A percentile compares a stretch with the other conserved stretches of the same genome.
Conservation (phyloP, 2,888 invertebrate species). For the Schrankia costaestrigalis region DNA sequence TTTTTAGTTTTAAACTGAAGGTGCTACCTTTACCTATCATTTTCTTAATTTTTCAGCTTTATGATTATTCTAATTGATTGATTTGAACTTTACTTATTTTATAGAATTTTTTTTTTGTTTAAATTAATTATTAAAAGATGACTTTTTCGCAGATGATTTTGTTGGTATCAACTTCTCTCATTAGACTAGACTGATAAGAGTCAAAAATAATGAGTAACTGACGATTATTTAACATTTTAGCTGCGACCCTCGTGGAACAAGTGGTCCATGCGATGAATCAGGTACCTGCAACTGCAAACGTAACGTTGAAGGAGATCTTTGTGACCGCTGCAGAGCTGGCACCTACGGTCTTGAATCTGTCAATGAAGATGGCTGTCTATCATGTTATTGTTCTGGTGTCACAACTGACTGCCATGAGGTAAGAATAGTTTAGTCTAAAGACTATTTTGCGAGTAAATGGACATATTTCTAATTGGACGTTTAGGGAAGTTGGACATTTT, state of each 20-base stretch:
- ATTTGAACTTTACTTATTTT: not conserved
- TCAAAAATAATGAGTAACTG: not conserved
- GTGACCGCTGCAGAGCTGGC: constrained; percentile 88
- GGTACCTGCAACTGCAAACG: constrained; percentile 84
- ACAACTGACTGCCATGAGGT: constrained; percentile 86
- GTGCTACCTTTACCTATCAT: too few relatives aligned
- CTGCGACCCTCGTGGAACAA: constrained; percentile 48
- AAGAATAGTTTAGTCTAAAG: constrained; percentile 8
- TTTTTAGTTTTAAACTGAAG: too few relatives aligned
- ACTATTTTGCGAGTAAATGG: not conserved
- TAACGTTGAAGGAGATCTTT: constrained; percentile 89
- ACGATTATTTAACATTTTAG: constrained; percentile 8
- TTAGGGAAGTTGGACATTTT: too few relatives aligned
- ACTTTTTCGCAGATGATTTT: too few relatives aligned
- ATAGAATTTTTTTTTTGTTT: too few relatives aligned
- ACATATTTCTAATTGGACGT: not conserved
- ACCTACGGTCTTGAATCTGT: constrained; percentile 87
- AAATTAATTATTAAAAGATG: too few relatives aligned
- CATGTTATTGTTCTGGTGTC: constrained; percentile 94
- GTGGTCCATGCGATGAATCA: constrained; percentile 51
- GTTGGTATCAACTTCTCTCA: too few relatives aligned
- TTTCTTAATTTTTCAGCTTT: too few relatives aligned
- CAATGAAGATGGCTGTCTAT: constrained; percentile 89
- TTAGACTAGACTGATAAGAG: not conserved
- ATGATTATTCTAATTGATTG: too few relatives aligned